phyloP scores from a whole-genome alignment of 2,888 invertebrate species.

The Argyresthia goedartella region DNA sequence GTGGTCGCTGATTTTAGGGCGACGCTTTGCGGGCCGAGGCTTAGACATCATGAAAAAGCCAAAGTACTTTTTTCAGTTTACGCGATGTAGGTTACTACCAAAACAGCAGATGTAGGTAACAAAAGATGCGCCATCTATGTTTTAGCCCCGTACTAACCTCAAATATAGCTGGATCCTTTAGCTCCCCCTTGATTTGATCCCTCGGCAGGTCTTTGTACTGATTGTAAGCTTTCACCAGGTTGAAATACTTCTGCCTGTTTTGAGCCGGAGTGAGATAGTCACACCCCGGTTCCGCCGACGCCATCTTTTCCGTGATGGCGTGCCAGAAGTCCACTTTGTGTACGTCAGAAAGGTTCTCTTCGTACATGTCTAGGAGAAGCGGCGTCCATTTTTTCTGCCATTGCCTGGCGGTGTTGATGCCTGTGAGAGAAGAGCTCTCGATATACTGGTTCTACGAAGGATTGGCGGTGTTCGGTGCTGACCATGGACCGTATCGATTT shows the following conservation, averaged over 20 bases:
- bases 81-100: too few species aligned
- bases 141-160: too few species aligned
- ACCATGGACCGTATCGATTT: background rate
- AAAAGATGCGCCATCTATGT: too few species aligned
- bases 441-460: background rate
- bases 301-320: background rate
- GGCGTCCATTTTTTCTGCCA: constrained; percentile 4
- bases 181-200: background rate
- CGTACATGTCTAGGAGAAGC: background rate
- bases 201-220: background rate
- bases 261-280: background rate
- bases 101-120: too few species aligned
- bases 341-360: background rate
- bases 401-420: background rate
- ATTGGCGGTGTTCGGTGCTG: too few species aligned
- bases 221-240: background rate
- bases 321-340: background rate
- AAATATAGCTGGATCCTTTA: too few species aligned
- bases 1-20: too few species aligned
- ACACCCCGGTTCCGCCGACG: background rate
- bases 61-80: too few species aligned
- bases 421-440: too few species aligned
- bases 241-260: background rate
- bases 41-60: too few species aligned
- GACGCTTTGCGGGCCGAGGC: too few species aligned